phyloP scores from a whole-genome alignment of 2,888 invertebrate genomes.

The Platycheirus rosarum region DNA sequence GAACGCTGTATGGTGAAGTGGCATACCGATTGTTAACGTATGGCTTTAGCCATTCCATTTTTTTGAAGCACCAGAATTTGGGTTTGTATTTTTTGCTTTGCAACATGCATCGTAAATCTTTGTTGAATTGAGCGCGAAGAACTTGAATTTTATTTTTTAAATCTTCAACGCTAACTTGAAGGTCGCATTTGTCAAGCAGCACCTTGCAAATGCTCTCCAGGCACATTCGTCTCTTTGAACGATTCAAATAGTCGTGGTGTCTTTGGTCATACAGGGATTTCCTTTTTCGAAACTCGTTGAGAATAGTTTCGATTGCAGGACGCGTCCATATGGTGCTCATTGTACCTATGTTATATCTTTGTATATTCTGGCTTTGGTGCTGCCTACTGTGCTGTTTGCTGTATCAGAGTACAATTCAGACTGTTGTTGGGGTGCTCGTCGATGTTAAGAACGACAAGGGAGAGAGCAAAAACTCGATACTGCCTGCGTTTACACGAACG shows the following conservation, averaged over 20 bases:
- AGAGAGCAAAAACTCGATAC: background rate
- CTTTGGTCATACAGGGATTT: conserved; percentile 50
- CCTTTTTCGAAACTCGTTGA: conserved; percentile 48
- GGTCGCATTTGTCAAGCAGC: conserved; percentile 40
- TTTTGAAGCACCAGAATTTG: conserved; percentile 66
- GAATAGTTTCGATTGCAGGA: conserved; percentile 48
- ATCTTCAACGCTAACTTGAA: conserved; percentile 42
- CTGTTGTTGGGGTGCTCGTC: conserved; percentile 54
- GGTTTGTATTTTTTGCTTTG: conserved; percentile 61
- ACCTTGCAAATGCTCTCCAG: conserved; percentile 47
- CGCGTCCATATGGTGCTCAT: conserved; percentile 56
- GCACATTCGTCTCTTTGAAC: conserved; percentile 36
- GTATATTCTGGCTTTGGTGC: background rate
- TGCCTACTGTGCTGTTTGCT: conserved; percentile 53
- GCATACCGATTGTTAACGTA: conserved; percentile 25
- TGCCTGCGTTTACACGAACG: conserved; percentile 60
- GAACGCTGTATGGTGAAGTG: background rate
- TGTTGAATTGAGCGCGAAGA: conserved; percentile 58
- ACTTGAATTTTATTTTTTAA: conserved; percentile 57
- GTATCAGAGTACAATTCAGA: conserved; percentile 58
- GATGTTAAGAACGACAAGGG: conserved; percentile 27
- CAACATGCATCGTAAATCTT: conserved; percentile 54
- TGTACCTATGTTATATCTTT: background rate
- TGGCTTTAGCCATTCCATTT: conserved; percentile 64
- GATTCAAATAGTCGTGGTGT: conserved; percentile 53